Conservation (phyloP, 2,113 vertebrate genomes). For the Tupaia tana region DNA sequence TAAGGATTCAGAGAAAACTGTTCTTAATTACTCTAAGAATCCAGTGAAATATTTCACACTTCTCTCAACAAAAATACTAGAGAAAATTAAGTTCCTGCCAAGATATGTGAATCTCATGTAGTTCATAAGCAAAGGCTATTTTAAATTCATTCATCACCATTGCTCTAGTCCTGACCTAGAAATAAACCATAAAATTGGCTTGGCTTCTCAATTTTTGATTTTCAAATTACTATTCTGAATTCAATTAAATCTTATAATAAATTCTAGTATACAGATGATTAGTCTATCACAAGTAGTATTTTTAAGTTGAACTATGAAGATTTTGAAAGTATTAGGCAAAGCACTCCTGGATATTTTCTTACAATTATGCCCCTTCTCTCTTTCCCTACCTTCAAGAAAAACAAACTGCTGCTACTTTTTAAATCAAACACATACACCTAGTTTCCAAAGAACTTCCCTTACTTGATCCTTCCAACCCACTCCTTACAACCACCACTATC, state of each 20-base stretch:
- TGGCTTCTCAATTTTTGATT: conserved; percentile 30
- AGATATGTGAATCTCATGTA: background rate
- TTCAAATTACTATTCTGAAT: conserved; percentile 37
- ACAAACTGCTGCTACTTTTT: background rate
- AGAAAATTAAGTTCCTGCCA: background rate
- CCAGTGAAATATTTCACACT: background rate
- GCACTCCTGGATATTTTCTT: background rate
- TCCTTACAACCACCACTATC: background rate
- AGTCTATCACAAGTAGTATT: conserved; percentile 2
- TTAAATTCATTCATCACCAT: background rate
- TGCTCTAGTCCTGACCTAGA: background rate
- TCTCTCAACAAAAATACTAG: background rate
- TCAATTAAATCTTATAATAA: conserved; percentile 40
- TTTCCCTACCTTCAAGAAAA: background rate
- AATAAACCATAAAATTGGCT: conserved; percentile 38
- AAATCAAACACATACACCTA: background rate
- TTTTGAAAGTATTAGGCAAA: background rate
- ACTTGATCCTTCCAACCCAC: background rate
- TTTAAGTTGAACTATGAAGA: background rate
- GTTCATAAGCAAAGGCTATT: conserved; percentile 4
- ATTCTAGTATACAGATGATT: background rate
- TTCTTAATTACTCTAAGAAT: background rate
- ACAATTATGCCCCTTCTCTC: background rate
- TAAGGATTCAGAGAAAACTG: background rate
- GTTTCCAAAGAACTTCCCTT: background rate